Evolutionary conservation across 2,797 vertebrate species (phyloP).

Genomic region (Falco novaeseelandiae): DNA sequence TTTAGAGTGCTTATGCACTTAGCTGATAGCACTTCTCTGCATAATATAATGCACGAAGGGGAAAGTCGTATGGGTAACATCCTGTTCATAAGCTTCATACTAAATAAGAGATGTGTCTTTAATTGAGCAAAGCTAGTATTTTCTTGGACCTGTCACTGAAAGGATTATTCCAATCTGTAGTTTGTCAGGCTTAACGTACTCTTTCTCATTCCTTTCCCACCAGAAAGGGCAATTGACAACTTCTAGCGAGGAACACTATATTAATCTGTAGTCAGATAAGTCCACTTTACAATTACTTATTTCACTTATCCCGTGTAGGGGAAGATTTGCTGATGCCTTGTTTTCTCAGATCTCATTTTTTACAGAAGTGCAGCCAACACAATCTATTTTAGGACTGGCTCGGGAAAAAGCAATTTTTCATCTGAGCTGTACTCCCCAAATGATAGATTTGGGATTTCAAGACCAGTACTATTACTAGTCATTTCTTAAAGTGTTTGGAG

Average conservation of each 20-base stretch:
- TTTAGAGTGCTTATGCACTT: background rate
- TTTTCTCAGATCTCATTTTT: background rate
- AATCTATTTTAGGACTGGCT: conserved; percentile 18
- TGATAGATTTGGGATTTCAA: background rate
- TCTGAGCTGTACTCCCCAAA: background rate
- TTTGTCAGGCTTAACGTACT: background rate
- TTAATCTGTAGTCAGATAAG: background rate
- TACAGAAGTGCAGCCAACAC: background rate
- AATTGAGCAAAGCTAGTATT: background rate
- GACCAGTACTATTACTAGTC: background rate
- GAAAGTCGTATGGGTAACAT: accelerated
- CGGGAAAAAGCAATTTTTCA: background rate
- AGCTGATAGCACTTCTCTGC: background rate
- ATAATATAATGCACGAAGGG: background rate
- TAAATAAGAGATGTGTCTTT: background rate
- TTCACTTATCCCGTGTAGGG: background rate
- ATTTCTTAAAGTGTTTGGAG: conserved; percentile 28
- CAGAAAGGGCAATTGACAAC: background rate
- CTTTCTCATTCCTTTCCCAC: background rate
- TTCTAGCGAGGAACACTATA: background rate
- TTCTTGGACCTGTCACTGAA: background rate
- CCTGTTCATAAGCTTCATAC: background rate
- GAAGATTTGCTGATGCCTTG: background rate
- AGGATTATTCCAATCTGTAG: background rate
- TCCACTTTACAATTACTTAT: background rate